These are phyloP conservation scores for Halocynthia roretzi DNA, from an alignment of 23 tunicate species.

Conservation along the genomic window DNA sequence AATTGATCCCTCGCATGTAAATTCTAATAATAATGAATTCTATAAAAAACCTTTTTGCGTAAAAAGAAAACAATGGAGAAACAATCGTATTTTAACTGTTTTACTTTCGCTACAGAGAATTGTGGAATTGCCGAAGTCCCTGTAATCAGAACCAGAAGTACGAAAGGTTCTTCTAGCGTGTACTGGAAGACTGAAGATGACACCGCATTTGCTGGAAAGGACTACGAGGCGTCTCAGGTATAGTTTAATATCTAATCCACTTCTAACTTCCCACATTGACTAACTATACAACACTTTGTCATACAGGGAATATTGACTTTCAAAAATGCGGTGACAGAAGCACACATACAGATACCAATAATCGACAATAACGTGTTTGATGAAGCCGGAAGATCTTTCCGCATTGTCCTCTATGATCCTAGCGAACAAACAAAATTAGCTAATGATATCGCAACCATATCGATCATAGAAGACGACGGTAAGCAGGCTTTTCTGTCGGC, in stretches of 20 bases:
- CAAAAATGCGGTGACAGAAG: constrained; percentile 64
- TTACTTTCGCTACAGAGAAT: constrained; percentile 37
- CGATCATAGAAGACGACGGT: constrained; percentile 99
- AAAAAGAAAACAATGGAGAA: no score
- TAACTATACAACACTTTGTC: not conserved
- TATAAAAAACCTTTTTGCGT: no score
- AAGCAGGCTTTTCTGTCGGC: not conserved
- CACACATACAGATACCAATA: constrained; percentile 69
- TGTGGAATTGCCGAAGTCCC: constrained; percentile 90
- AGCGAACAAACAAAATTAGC: constrained; percentile 91
- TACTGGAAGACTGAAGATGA: constrained; percentile 85
- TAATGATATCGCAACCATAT: constrained; percentile 55
- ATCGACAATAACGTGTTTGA: constrained; percentile 95
- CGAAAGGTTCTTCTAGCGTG: constrained; percentile 74
- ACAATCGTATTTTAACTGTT: not conserved
- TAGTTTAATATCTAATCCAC: not conserved
- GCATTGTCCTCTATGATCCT: constrained; percentile 70
- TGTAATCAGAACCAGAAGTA: constrained; percentile 90
- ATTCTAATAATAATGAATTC: no score
- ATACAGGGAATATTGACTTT: constrained; percentile 74
- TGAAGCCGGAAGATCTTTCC: constrained; percentile 83
- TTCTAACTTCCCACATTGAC: not conserved
- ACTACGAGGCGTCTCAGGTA: constrained; percentile 77
- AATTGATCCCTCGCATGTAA: no score
- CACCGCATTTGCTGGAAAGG: constrained; percentile 98